phyloP scores from a whole-genome alignment of 2,888 invertebrate species.

The Nephrotoma appendiculata region DNA sequence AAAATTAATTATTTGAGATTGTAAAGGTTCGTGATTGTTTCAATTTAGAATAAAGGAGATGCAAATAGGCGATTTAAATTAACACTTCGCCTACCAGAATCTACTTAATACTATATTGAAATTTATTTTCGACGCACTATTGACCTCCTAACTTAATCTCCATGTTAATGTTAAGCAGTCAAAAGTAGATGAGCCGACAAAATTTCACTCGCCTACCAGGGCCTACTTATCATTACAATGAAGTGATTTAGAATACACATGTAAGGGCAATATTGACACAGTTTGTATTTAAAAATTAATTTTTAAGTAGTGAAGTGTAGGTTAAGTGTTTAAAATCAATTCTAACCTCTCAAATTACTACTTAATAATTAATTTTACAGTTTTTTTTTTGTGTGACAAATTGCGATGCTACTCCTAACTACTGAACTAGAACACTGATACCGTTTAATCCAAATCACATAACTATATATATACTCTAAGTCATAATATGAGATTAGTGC shows the following conservation, averaged over 20 bases:
- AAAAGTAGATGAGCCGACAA: neutral
- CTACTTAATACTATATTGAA: neutral
- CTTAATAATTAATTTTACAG: neutral
- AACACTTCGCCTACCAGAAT: neutral
- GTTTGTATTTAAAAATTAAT: neutral
- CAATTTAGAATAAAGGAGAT: neutral
- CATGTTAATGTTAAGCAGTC: constrained; percentile 1
- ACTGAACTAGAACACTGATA: neutral
- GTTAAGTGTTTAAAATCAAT: neutral
- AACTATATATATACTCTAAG: neutral
- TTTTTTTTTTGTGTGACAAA: neutral
- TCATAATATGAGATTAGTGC: neutral
- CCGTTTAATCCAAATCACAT: neutral
- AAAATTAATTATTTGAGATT: too few relatives aligned
- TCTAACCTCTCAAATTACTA: neutral
- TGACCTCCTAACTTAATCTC: neutral
- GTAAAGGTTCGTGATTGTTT: neutral
- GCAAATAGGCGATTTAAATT: neutral
- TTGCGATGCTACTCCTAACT: neutral
- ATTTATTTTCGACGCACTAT: neutral
- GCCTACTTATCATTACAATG: constrained; percentile 2
- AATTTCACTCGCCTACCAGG: neutral
- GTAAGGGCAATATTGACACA: neutral
- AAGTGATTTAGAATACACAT: neutral
- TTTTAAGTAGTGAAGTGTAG: neutral